Base-by-base conservation (phyloP, 2,113 vertebrate genomes). In the Trogon surrucura region DNA sequence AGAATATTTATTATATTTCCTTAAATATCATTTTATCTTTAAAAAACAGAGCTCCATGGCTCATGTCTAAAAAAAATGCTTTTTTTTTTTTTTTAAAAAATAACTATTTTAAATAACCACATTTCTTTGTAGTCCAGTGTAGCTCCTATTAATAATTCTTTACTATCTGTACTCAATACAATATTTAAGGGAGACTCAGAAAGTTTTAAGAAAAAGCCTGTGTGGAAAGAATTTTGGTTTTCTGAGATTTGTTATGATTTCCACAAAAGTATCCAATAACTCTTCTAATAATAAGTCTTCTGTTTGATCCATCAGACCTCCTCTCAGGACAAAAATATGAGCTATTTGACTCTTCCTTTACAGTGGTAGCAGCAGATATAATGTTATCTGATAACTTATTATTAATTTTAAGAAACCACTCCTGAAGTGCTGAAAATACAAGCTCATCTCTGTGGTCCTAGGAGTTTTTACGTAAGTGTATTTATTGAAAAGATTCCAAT, bases 21-120 rank as follows among this genome's bases (percentile, higher is more conserved):
- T 78, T 70, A 36, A 45, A 32, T 7, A 16, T 30, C 7, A 32
- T 73, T 23, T 50, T 15, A 5, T 45, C 15, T 65, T 5, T 12
- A 11, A 64, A 22, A 30, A 4, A 0, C 4, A 56, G 23, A 48
- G 15, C 3, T 36, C 11, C 4, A 11, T n/a, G 22, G 5, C 5
- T 1, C 5, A 29, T 2, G 3, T 56, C 19, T 50, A 34, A 70
- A 85, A 53, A 0, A 41, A 56, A 41, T 66, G 29, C 15, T 0
- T 3, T 11, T 34, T 81, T 36, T 36, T 36, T 36, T 36, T 41
- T 2, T 69, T 64, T 32, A 51, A 73, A 38, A 11, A 18, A 7
- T 27, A 61, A 44, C 4, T 34, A 53, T 60, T 44, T 61, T 25
- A 74, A 94, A 64, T 53, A 77, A 65, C 1, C 17, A 30, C 4